These are phyloP conservation scores for Ophraella communa DNA, from an alignment of 2,888 invertebrate genomes.

Conservation along the genomic window DNA sequence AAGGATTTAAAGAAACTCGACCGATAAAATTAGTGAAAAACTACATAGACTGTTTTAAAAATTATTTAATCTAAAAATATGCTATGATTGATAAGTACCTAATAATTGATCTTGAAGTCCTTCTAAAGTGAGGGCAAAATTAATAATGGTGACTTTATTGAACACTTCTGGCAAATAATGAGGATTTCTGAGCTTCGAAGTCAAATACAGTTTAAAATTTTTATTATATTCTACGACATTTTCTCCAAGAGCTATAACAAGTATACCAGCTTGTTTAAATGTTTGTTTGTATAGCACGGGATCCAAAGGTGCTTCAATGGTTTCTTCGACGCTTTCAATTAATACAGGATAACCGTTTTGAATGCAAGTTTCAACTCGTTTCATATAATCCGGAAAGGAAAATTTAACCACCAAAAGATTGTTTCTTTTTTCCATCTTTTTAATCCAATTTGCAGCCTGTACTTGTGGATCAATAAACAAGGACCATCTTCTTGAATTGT, in stretches of 20 bases:
- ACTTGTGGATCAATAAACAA: conserved; percentile 84
- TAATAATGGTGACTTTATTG: conserved; percentile 82
- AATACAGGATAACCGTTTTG: conserved; percentile 79
- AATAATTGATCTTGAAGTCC: conserved; percentile 84
- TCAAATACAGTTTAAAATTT: conserved; percentile 80
- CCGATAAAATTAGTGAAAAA: no score
- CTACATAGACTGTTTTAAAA: no score
- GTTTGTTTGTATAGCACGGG: conserved; percentile 77
- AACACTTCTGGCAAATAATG: conserved; percentile 86
- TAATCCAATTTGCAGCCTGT: conserved; percentile 87
- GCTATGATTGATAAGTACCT: conserved; percentile 56
- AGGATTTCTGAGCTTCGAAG: conserved; percentile 83
- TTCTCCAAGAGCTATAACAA: conserved; percentile 80
- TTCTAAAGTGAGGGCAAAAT: conserved; percentile 82
- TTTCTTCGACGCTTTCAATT: conserved; percentile 79
- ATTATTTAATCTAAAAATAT: background rate
- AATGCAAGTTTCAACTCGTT: conserved; percentile 75
- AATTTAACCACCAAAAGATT: conserved; percentile 76
- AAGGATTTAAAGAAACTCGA: no score
- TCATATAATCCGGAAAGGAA: conserved; percentile 78
- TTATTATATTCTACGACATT: conserved; percentile 78
- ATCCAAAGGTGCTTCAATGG: conserved; percentile 79
- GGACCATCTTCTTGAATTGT: conserved; percentile 79
- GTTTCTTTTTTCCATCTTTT: conserved; percentile 79
- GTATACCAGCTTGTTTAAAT: conserved; percentile 75